Conservation (phyloP, 2,888 invertebrate species). For the Plusia festucae region DNA sequence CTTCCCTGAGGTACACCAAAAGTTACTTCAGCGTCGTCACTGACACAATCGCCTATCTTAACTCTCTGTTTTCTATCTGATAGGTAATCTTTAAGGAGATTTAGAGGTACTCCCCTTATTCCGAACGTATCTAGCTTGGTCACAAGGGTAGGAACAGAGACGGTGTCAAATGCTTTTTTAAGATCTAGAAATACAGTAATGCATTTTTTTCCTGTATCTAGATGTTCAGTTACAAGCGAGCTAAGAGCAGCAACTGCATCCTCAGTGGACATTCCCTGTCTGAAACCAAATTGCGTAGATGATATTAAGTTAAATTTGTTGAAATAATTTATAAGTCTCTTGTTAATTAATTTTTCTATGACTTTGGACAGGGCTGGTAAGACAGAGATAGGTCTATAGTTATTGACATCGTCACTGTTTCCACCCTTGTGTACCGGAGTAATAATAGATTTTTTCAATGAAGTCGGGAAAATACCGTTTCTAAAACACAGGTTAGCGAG, state of each 20-base stretch:
- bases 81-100: not conserved
- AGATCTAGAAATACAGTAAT: not conserved
- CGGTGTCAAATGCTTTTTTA: too few relatives aligned
- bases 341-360: not conserved
- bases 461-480: too few relatives aligned
- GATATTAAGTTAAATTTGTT: not conserved
- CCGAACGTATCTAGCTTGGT: not conserved
- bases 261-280: not conserved
- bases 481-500: too few relatives aligned
- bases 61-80: not conserved
- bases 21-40: not conserved
- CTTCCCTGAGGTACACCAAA: not conserved
- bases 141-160: too few relatives aligned
- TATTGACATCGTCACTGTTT: too few relatives aligned
- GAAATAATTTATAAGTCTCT: not conserved
- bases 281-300: not conserved
- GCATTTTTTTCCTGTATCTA: not conserved
- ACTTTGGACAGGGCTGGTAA: too few relatives aligned
- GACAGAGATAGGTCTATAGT: too few relatives aligned
- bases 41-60: not conserved
- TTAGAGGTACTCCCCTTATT: not conserved
- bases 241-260: not conserved
- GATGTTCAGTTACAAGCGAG: not conserved
- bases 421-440: too few relatives aligned
- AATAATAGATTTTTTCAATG: too few relatives aligned